Evolutionary conservation across 2,888 invertebrate species (phyloP).

Genomic region (Drosophila colorata): DNA sequence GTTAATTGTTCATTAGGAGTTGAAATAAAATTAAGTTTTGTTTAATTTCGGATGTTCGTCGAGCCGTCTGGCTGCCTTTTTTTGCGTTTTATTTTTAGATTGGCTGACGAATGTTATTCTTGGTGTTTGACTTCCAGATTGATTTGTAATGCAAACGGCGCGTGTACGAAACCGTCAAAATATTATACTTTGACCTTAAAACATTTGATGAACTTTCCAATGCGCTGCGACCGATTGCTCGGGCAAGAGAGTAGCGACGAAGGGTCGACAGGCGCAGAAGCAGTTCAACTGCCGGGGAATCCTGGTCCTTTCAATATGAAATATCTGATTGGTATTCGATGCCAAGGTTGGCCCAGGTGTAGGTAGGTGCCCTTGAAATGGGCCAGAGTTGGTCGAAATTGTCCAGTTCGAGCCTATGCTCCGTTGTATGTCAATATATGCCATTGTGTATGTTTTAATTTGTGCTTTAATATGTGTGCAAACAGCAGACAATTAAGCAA

Average conservation of each 20-base stretch:
- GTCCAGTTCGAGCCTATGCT: neutral
- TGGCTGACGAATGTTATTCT: conserved; percentile 33
- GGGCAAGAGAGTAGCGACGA: neutral
- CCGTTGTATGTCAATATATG: neutral
- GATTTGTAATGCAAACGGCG: conserved; percentile 28
- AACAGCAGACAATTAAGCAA: conserved; percentile 34
- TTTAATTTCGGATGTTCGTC: conserved; percentile 35
- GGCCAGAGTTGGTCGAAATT: neutral
- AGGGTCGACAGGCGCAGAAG: too few species aligned
- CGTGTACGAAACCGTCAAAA: conserved; percentile 7
- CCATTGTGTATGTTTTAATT: neutral
- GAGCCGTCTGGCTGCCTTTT: conserved; percentile 43
- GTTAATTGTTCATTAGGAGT: conserved; percentile 70
- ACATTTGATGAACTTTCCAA: conserved; percentile 8
- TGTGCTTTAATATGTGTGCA: conserved; percentile 22
- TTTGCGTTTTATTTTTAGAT: conserved; percentile 64
- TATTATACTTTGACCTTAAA: conserved; percentile 9
- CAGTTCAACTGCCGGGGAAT: neutral
- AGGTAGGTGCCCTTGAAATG: conserved; percentile 11
- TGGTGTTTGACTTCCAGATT: conserved; percentile 7
- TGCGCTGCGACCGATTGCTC: neutral
- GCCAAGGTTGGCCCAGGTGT: neutral
- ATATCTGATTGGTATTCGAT: neutral
- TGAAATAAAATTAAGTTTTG: conserved; percentile 54
- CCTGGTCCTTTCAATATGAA: too few species aligned